Evolutionary conservation across 2,113 vertebrate species (phyloP), one percentile per base, ranked within the genome.

Genomic region (Aegithalos caudatus): DNA sequence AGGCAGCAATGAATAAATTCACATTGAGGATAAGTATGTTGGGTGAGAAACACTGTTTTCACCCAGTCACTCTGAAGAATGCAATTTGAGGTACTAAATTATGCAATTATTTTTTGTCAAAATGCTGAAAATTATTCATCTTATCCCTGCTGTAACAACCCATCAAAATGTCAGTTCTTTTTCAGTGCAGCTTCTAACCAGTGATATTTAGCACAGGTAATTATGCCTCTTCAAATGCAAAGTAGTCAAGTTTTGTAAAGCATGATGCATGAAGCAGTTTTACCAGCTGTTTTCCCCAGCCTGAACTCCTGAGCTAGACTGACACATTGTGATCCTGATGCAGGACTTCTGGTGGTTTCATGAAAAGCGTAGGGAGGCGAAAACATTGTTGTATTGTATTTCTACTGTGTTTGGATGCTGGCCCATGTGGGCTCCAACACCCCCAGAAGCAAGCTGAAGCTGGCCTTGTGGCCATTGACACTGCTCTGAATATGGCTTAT

Each of bases 321-420:
- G 71, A 93, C 64, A 65, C 11, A 51, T 29, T 69, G 78, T 81
- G 84, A 94, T 86, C 91, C 81, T 47, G 11, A 12, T 40, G 86
- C 87, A 85, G 73, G 70, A 83, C 58, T 96, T 92, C 33, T 88
- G n/a, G 94, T 97, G 95, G 96, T 97, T 98, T 97, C 81, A 44
- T 93, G 94, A 90, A 95, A 95, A 91, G 87, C 94, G 22, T 78
- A 4, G 1, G 82, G 84, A 84, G 74, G 37, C 15, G 3, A 86
- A 95, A 94, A 65, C 66, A 91, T 62, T 79, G 80, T 72, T 95
- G 57, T 94, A 94, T 97, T 95, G 83, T 92, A 54, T 95, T 96
- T 89, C 93, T 65, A 29, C 89, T 78, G 65, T 95, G 77, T 96
- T 97, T 96, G 93, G 85, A 82, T 95, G 92, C 45, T 65, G 84